Base-by-base conservation (phyloP, 2,888 invertebrate genomes). In the Eupithecia pulchellata region DNA sequence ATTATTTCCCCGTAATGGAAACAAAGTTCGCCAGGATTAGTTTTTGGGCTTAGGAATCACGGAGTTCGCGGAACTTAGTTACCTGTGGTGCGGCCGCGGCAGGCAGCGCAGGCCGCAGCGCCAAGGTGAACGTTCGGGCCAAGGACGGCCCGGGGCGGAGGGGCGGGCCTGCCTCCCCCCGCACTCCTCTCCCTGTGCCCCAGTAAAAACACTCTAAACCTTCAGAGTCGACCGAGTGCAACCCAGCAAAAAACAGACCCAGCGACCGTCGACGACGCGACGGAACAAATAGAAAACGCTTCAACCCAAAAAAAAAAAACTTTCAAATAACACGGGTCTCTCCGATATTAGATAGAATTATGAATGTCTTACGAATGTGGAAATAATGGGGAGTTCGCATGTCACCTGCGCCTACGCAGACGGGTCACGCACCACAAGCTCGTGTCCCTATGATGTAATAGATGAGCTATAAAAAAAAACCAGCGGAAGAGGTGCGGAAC, bases 81-180 rank as follows among this genome's bases (percentile, higher is more conserved):
- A 94, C 94, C 93, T 93, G 93, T 91, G 92, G 89, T 91, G 91
- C 89, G 90, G 61, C 66, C 20, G 25, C 61, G 72, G 64, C 60
- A 66, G 72, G 64, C 60, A 66, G 66, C 72, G 69, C 73, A 69
- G 73, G 69, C 69, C 91, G 90, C 90, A 89, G 89, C 92, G 89
- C 92, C 92, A 94, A 94, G 94, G 93, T 94, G 94, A 92, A 94
- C 91, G 93, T 86, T 91, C 93, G 91, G 91, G 92, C 93, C 93
- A 93, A 93, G 93, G 94, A 94, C 93, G 94, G 89, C 85, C 85
- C 87, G 89, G 86, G 86, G 84, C 88, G 86, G 90, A 86, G 89
- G 91, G 89, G 89, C 89, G 87, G 87, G 87, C 86, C 85, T 84
- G 77, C 80, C 76, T 78, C 84, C 78, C 78, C 67, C 75, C 80